Conservation (phyloP, 2,113 vertebrate genomes). For the Odocoileus hemionus region DNA sequence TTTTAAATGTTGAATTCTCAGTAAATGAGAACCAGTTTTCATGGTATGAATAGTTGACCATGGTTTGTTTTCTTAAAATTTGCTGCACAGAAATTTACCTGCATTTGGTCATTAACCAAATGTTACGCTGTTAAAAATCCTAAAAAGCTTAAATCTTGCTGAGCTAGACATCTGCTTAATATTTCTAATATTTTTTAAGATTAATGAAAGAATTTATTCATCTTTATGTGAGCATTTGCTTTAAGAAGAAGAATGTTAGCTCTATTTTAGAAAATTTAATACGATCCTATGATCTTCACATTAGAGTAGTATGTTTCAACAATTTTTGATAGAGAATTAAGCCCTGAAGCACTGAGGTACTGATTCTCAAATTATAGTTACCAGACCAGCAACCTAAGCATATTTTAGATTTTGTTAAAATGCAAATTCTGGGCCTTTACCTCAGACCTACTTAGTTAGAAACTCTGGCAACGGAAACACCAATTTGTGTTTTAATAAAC, state of each 20-base stretch:
- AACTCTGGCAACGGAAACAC: not conserved
- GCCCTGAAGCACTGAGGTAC: not conserved
- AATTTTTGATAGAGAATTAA: not conserved
- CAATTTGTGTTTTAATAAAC: not conserved
- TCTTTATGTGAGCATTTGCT: not conserved
- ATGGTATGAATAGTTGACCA: not conserved
- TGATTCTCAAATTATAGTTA: not conserved
- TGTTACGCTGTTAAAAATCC: not conserved
- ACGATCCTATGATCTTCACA: not conserved
- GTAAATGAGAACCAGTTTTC: not conserved
- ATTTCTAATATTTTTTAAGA: not conserved
- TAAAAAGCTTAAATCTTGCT: not conserved
- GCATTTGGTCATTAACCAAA: not conserved
- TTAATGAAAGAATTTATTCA: not conserved
- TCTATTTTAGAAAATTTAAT: not conserved
- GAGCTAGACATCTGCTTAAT: not conserved
- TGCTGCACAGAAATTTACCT: not conserved
- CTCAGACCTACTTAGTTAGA: not conserved
- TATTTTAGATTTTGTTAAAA: not conserved
- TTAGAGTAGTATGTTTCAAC: not conserved
- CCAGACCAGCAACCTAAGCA: not conserved
- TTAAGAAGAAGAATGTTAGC: not conserved
- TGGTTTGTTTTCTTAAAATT: not conserved
- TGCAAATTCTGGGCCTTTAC: not conserved
- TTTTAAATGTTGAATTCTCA: not conserved